Evolutionary conservation across 2,113 vertebrate species (phyloP), one percentile per base, ranked within the genome.

Genomic region (Australoheros scitulus): DNA sequence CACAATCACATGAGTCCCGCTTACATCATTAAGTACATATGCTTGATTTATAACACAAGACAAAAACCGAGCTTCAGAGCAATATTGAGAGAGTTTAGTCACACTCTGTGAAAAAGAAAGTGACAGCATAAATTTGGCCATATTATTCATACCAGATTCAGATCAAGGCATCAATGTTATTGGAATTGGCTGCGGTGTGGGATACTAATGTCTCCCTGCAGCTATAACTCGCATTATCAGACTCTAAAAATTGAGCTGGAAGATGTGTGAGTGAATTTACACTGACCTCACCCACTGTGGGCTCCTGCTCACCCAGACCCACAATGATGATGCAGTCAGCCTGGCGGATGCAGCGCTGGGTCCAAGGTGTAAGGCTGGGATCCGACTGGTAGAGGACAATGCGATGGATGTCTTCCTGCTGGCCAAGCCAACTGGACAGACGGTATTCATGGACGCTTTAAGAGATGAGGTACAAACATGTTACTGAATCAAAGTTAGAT

Each of bases 311-410:
- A 0, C 98, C 98, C 83, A 99, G 94, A 3, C 98, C 98, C 22
- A 99, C 97, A 0, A 99, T 97, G 60, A 99, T 91, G 95, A 98
- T 97, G 94, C 97, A 98, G 94, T 99, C 98, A 0, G 97, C 98
- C 93, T 99, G 98, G 1, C 98, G 96, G 89, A 99, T 96, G 89
- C 97, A 99, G 92, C 97, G 97, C 91, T 98, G 98, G 0, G 97
- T 98, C 98, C 98, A 99, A 0, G 98, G 97, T 0, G 98, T 98
- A 10, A 99, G 96, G 5, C 91, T 91, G 85, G 95, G 82, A 91
- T 99, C 97, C 0, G 98, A 97, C 95, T 99, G 98, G 94, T 99
- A 99, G 1, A 99, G 96, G 58, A 99, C 97, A 0, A 99, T 98
- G 2, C 97, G 96, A 91, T 99, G 98, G 80, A 97, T 96, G 78